Conservation (phyloP, 1,140 invertebrate genomes). For the Telenomus remus region DNA sequence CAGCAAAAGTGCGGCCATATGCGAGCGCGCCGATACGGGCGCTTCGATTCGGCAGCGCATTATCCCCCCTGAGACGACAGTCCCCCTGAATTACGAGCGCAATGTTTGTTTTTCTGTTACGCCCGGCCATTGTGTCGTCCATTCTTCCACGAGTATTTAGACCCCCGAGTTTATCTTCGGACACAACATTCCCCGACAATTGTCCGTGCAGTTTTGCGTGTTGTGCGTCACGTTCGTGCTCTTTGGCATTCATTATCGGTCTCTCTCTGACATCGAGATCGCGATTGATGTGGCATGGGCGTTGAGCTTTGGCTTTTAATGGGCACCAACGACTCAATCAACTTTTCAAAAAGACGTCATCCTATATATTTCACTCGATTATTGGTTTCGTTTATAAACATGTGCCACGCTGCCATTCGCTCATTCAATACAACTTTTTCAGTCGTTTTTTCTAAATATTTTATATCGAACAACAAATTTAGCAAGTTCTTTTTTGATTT, state of each 20-base stretch:
- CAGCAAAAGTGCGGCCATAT: slow-evolving; percentile 56
- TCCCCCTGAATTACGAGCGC: slow-evolving; percentile 40
- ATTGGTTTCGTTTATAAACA: neutral
- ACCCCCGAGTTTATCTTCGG: slow-evolving; percentile 28
- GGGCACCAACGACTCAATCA: slow-evolving; percentile 15
- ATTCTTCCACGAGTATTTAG: slow-evolving; percentile 37
- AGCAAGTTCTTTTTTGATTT: no score
- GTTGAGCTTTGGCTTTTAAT: slow-evolving; percentile 23
- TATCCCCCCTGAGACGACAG: slow-evolving; percentile 28
- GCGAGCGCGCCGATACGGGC: slow-evolving; percentile 38
- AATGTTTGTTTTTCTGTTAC: slow-evolving; percentile 50
- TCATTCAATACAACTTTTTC: no score
- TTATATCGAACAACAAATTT: no score
- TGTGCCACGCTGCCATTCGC: neutral
- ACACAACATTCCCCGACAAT: slow-evolving; percentile 9
- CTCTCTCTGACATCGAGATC: slow-evolving; percentile 2
- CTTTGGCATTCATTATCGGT: slow-evolving; percentile 7
- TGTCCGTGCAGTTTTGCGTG: slow-evolving; percentile 11
- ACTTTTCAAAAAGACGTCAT: neutral
- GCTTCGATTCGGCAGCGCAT: slow-evolving; percentile 18
- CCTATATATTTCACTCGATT: neutral
- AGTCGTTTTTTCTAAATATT: no score
- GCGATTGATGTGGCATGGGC: slow-evolving; percentile 22
- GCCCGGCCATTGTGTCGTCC: slow-evolving; percentile 14
- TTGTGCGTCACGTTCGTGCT: slow-evolving; percentile 2